Evolutionary conservation across 1,140 invertebrate genomes (phyloP), one percentile per base, ranked within the genome.

Genomic region (Drosophila sproati): DNA sequence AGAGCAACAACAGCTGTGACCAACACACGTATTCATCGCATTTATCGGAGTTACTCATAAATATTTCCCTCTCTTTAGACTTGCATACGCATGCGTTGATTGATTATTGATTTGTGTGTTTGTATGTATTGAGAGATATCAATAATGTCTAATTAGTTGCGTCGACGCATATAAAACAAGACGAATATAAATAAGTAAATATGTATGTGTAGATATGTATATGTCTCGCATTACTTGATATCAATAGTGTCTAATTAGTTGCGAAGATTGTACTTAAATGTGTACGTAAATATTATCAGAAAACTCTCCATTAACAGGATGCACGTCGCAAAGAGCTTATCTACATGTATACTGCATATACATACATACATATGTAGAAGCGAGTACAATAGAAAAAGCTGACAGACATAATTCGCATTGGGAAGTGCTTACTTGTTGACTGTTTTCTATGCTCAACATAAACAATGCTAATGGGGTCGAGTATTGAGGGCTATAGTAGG

Each of bases 401-500:
- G 37, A 4, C 32, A 61, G 48, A 64, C 73, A 70, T 64, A 54
- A 47, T 52, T 67, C 55, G 64, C 73, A 79, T 80, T 66, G 48
- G 29, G 41, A 37, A 45, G 59, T 69, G 80, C 81, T 73, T 70
- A 85, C 76, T 77, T 83, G 76, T 82, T 82, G 76, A 64, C 61
- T 48, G 47, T 20, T 20, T 20, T 20, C 20, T 37, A 5, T 7
- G 7, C 39, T 41, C 8, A 37, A 28, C 12, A 35, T 28, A 34
- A n/a, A 4, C 39, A 28, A 37, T 55, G 34, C 4, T 7, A 32
- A 31, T 64, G 41, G 12, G 29, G 10, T 57, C 5, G 31, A 0
- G 20, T 59, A 59, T 45, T 8, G n/a, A 12, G 10, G 47, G 31
- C 39, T 39, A 51, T 5, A 55, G 12, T 67, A 41, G 12, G 32